Conservation (phyloP, 2,888 invertebrate species). For the Eulithis testata region DNA sequence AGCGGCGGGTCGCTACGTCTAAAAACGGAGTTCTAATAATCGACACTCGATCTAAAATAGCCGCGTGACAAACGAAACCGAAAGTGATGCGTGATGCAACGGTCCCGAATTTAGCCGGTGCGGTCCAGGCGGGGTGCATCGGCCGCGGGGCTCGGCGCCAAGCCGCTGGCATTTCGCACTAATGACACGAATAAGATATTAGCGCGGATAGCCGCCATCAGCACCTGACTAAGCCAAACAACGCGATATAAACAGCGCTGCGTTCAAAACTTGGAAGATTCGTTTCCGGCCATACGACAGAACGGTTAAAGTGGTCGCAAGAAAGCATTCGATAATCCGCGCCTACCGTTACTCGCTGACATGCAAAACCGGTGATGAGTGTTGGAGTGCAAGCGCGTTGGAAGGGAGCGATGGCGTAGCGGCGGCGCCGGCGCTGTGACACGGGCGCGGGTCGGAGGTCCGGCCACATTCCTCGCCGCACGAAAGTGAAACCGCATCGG, state of each 20-base stretch:
- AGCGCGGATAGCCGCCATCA: constrained; percentile 68
- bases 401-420: constrained; percentile 43
- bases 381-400: constrained; percentile 45
- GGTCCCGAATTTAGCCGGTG: constrained; percentile 79
- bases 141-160: constrained; percentile 70
- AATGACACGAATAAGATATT: constrained; percentile 84
- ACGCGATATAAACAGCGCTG: constrained; percentile 41
- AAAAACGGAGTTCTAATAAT: constrained; percentile 81
- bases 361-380: constrained; percentile 53
- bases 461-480: constrained; percentile 81
- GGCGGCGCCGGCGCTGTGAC: constrained; percentile 38
- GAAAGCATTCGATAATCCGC: constrained; percentile 55
- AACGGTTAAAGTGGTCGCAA: constrained; percentile 52
- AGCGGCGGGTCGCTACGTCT: constrained; percentile 63
- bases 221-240: constrained; percentile 27
- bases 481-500: constrained; percentile 81
- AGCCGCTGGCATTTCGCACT: constrained; percentile 82
- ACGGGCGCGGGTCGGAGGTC: constrained; percentile 79
- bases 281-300: constrained; percentile 46
- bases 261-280: constrained; percentile 30
- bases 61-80: constrained; percentile 82
- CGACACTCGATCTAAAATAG: constrained; percentile 82
- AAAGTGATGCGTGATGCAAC: constrained; percentile 83
- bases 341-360: constrained; percentile 52
- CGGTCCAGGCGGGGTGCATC: constrained; percentile 73